Conservation (phyloP, 2,113 vertebrate genomes). For the Platysteira castanea region DNA sequence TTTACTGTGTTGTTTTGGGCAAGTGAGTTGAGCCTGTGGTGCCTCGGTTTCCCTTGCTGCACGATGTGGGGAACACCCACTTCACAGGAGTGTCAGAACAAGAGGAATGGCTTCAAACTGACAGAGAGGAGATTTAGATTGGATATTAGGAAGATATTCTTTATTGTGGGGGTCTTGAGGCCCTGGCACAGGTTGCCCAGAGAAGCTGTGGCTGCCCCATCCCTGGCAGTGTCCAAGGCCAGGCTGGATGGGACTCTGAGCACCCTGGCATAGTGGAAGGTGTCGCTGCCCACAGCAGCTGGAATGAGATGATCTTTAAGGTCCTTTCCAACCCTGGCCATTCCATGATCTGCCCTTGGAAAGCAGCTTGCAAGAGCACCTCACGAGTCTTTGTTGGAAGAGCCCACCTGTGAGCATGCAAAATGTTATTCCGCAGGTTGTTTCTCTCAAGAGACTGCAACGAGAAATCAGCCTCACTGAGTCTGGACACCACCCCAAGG, state of each 20-base stretch:
- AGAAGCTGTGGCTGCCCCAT: not conserved
- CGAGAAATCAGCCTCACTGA: not conserved
- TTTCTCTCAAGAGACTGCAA: not conserved
- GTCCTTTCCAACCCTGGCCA: not conserved
- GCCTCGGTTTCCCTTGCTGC: not conserved
- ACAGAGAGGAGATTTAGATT: not conserved
- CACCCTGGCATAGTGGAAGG: not conserved
- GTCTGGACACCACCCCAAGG: not conserved
- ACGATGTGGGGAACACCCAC: not conserved
- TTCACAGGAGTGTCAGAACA: not conserved
- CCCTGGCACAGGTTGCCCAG: not conserved
- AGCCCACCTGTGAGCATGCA: not conserved
- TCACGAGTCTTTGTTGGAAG: not conserved
- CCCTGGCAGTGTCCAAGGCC: not conserved
- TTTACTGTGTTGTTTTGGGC: not conserved
- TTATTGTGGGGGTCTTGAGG: fast-evolving
- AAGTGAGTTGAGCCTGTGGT: not conserved
- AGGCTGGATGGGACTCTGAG: not conserved
- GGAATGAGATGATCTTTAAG: not conserved
- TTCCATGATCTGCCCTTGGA: not conserved
- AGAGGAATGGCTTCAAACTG: not conserved
- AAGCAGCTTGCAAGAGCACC: not conserved
- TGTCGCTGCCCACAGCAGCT: not conserved
- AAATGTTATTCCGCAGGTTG: not conserved
- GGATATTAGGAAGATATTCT: not conserved